Evolutionary conservation across 2,113 vertebrate genomes (phyloP).

Genomic region (Montifringilla adamsi): DNA sequence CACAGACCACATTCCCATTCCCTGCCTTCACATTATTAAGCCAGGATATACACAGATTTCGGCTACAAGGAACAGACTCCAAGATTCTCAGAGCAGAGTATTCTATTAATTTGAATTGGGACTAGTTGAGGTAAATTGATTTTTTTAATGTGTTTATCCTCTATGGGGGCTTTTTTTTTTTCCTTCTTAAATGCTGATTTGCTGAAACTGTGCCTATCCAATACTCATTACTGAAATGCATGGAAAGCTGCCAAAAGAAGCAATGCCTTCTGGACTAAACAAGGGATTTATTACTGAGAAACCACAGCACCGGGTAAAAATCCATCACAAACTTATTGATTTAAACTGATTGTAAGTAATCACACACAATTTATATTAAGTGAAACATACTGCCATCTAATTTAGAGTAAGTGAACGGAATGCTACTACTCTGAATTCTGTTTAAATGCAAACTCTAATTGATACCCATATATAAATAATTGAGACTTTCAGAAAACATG

Average conservation of each 20-base stretch:
- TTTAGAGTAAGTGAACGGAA: constrained; percentile 65
- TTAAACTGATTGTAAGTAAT: constrained; percentile 70
- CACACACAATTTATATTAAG: constrained; percentile 70
- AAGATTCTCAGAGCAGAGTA: background rate
- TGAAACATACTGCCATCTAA: constrained; percentile 69
- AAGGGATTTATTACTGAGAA: constrained; percentile 62
- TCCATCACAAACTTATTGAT: constrained; percentile 71
- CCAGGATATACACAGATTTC: background rate
- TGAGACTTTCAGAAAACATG: constrained; percentile 46
- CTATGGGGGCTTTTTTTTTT: background rate
- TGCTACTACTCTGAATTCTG: constrained; percentile 33
- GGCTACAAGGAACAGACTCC: background rate
- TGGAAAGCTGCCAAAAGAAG: constrained; percentile 63
- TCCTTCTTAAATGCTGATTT: constrained; percentile 33
- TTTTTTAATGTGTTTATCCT: constrained; percentile 46
- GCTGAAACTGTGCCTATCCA: constrained; percentile 54
- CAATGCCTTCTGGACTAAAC: constrained; percentile 49
- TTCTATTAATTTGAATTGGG: constrained; percentile 30
- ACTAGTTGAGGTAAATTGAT: constrained; percentile 51
- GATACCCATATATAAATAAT: constrained; percentile 60
- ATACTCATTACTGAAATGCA: constrained; percentile 50
- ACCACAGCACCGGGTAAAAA: constrained; percentile 58
- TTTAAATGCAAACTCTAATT: constrained; percentile 66
- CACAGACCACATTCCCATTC: background rate
- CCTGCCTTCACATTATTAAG: background rate